Conservation (phyloP, 2,113 vertebrate species). For the Empidonax traillii region DNA sequence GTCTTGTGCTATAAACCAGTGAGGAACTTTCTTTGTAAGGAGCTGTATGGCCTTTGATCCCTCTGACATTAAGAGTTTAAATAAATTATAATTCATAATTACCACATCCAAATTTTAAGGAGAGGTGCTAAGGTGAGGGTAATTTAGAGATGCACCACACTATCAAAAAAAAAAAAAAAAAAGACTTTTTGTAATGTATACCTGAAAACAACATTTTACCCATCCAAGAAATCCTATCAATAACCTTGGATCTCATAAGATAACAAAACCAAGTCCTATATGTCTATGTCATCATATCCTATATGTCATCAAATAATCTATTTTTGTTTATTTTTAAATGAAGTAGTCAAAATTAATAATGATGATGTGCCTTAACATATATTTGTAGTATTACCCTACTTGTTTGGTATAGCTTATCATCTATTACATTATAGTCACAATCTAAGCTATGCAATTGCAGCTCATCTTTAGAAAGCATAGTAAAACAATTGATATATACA, state of each 20-base stretch:
- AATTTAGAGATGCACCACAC: not conserved
- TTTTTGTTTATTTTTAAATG: not conserved
- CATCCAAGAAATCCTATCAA: not conserved
- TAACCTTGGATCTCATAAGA: not conserved
- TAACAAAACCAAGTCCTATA: not conserved
- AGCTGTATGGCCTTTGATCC: not conserved
- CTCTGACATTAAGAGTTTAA: constrained; percentile 22
- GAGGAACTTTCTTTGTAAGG: not conserved
- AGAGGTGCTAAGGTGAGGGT: constrained; percentile 5
- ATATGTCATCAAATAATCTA: not conserved
- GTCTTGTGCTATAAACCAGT: not conserved
- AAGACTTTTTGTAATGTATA: not conserved
- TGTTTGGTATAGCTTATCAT: not conserved
- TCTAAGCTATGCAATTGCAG: not conserved
- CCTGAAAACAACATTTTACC: not conserved
- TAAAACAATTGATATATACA: not conserved
- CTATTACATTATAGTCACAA: not conserved
- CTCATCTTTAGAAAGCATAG: not conserved
- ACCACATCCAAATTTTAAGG: not conserved
- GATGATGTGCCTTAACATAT: not conserved
- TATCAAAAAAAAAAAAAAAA: not conserved
- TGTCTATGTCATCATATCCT: not conserved
- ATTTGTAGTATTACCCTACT: not conserved
- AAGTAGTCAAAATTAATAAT: not conserved
- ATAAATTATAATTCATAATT: constrained; percentile 31